Evolutionary conservation across 2,888 invertebrate genomes (phyloP).

Genomic region (Megamerina dolium): DNA sequence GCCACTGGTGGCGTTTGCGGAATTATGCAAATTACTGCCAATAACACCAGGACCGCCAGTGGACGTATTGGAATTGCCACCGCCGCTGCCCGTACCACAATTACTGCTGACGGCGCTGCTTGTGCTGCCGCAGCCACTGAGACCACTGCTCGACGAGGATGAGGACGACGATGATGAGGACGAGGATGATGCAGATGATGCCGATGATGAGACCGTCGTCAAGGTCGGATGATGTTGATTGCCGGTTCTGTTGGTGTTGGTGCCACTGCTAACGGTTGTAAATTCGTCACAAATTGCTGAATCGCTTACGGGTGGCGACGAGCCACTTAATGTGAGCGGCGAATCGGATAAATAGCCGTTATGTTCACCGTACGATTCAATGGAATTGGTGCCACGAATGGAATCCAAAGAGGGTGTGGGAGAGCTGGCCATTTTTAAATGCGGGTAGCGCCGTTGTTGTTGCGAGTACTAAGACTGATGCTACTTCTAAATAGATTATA

Average conservation of each 20-base stretch:
- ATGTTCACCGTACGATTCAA: conserved; percentile 79
- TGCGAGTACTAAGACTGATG: conserved; percentile 4
- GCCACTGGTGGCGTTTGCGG: too few species aligned
- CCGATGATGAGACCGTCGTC: conserved; percentile 38
- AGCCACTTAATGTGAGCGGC: conserved; percentile 78
- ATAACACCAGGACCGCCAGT: conserved; percentile 8
- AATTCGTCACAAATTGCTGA: conserved; percentile 74
- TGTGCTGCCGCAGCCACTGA: conserved; percentile 56
- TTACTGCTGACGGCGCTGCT: conserved; percentile 45
- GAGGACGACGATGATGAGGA: conserved; percentile 35
- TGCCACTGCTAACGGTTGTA: conserved; percentile 32
- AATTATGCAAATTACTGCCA: too few species aligned
- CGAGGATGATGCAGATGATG: conserved; percentile 43
- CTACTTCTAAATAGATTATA: too few species aligned
- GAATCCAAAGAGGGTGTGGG: conserved; percentile 89
- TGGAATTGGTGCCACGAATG: conserved; percentile 77
- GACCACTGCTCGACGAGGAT: conserved; percentile 49
- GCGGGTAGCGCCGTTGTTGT: neutral
- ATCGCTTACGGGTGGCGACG: conserved; percentile 80
- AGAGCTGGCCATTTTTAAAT: conserved; percentile 74
- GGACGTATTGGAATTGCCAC: conserved; percentile 12
- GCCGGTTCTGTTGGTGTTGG: conserved; percentile 28
- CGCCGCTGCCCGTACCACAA: conserved; percentile 23
- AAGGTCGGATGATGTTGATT: conserved; percentile 45
- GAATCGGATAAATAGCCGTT: conserved; percentile 71